phyloP scores from a whole-genome alignment of 2,888 invertebrate species.

The Lacanobia wlatinum region DNA sequence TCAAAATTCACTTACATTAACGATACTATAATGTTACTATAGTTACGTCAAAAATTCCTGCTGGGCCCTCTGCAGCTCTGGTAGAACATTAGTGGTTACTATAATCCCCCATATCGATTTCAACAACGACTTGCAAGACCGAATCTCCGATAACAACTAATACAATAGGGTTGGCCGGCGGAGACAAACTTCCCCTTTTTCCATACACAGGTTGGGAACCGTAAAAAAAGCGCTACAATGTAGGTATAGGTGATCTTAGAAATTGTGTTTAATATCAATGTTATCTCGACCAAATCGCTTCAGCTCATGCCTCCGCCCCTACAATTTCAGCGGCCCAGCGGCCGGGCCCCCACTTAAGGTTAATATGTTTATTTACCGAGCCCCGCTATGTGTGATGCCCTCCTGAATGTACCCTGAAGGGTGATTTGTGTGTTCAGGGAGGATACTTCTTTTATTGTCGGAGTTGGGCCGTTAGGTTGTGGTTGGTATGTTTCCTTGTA shows the following conservation, averaged over 20 bases:
- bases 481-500: slow-evolving; percentile 24
- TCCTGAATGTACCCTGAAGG: slow-evolving; percentile 59
- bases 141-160: too few relatives aligned
- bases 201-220: too few relatives aligned
- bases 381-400: slow-evolving; percentile 62
- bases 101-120: too few relatives aligned
- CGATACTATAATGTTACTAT: too few relatives aligned
- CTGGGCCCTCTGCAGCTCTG: too few relatives aligned
- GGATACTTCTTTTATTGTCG: slow-evolving; percentile 62
- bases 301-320: slow-evolving; percentile 58
- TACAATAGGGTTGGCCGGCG: too few relatives aligned
- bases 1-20: too few relatives aligned
- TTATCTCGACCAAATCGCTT: slow-evolving; percentile 31
- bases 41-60: too few relatives aligned
- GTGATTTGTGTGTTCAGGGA: slow-evolving; percentile 65
- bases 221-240: too few relatives aligned
- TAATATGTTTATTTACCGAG: slow-evolving; percentile 87
- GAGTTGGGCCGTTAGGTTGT: slow-evolving; percentile 28
- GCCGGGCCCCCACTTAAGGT: slow-evolving; percentile 79
- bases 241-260: background rate
- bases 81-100: background rate
- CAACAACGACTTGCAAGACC: too few relatives aligned
- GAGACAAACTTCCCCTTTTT: too few relatives aligned
- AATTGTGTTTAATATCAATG: background rate
- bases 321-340: slow-evolving; percentile 73